Evolutionary conservation across 2,113 vertebrate species (phyloP).

Genomic region (Sphaerodactylus townsendi): DNA sequence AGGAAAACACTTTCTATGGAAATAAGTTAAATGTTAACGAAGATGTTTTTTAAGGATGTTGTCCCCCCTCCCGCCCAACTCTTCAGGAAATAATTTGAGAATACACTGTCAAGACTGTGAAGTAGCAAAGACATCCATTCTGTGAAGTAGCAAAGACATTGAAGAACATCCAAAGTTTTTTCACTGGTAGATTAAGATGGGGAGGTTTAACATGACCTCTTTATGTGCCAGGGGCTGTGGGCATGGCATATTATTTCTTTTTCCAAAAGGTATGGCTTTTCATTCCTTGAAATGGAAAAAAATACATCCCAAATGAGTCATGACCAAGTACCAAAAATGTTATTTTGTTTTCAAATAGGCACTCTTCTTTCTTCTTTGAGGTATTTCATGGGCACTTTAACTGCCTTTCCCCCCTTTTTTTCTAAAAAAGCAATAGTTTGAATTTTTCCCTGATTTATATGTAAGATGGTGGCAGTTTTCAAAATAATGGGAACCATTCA

Average conservation of each 20-base stretch:
- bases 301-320: slow-evolving; percentile 39
- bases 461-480: slow-evolving; percentile 45
- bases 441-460: slow-evolving; percentile 54
- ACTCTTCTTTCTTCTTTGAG: slow-evolving; percentile 30
- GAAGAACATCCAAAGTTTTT: too few relatives aligned
- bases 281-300: background rate
- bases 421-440: slow-evolving; percentile 42
- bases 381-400: slow-evolving; percentile 54
- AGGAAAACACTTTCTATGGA: slow-evolving; percentile 25
- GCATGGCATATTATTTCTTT: slow-evolving; percentile 51
- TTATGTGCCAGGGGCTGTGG: slow-evolving; percentile 4
- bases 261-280: slow-evolving; percentile 40
- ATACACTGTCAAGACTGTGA: background rate
- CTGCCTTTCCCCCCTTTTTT: slow-evolving; percentile 39
- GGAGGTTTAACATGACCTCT: background rate
- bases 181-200: slow-evolving; percentile 34
- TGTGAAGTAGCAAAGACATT: slow-evolving; percentile 29
- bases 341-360: slow-evolving; percentile 27
- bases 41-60: slow-evolving; percentile 35
- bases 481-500: slow-evolving; percentile 10
- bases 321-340: slow-evolving; percentile 3
- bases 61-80: too few relatives aligned
- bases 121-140: slow-evolving; percentile 40
- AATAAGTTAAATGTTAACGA: slow-evolving; percentile 43
- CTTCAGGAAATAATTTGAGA: slow-evolving; percentile 10